These are phyloP conservation scores for Urosaurus nigricauda DNA, from an alignment of 2,797 vertebrate species.

Conservation along the genomic window DNA sequence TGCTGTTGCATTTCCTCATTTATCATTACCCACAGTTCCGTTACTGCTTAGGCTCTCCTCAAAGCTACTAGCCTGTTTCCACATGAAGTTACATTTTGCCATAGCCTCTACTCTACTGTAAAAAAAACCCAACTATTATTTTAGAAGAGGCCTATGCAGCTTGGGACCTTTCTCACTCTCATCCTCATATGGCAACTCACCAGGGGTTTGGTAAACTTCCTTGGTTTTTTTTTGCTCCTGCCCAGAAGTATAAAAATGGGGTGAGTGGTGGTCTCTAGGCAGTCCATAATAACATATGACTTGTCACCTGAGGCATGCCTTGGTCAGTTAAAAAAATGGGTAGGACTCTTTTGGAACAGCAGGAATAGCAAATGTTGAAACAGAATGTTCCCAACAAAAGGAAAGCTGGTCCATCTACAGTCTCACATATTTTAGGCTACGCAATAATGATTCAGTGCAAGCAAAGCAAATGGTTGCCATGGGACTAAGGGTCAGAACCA, in stretches of 20 bases:
- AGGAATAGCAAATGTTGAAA: slow-evolving; percentile 28
- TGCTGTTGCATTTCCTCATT: too few species aligned
- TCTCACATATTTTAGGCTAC: background rate
- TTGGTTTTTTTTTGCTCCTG: background rate
- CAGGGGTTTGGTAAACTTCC: background rate
- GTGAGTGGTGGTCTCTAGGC: too few species aligned
- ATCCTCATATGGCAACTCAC: background rate
- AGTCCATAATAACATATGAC: background rate
- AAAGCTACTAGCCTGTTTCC: background rate
- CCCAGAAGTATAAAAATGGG: background rate
- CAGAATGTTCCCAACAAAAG: background rate
- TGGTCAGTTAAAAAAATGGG: background rate
- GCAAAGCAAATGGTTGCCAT: slow-evolving; percentile 34
- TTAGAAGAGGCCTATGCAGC: background rate
- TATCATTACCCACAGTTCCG: background rate
- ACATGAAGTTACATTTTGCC: background rate
- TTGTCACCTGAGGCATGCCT: background rate
- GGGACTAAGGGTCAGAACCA: slow-evolving; percentile 3
- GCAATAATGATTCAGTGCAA: slow-evolving; percentile 14
- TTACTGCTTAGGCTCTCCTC: background rate
- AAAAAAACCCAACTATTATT: too few species aligned
- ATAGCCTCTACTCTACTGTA: too few species aligned
- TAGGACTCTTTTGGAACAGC: slow-evolving; percentile 13
- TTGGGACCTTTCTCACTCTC: background rate
- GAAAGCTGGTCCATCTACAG: background rate